Percentiles rank a stretch among this genome's conserved stretches.
Conservation (phyloP, 2,888 invertebrate species). For the Thymelicus acteon region DNA sequence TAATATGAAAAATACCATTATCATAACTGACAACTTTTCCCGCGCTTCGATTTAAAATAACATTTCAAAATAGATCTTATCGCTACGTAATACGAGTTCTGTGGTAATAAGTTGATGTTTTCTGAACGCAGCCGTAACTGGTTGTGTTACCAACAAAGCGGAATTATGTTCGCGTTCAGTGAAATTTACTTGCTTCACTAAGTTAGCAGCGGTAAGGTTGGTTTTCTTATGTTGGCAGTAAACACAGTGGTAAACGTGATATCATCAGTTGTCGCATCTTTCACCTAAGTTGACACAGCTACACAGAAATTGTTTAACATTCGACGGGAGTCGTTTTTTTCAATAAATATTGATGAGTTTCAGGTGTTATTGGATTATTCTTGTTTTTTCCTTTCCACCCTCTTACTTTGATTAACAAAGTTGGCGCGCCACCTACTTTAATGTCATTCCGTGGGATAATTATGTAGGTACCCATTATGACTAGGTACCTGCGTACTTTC, state of each 20-base stretch:
- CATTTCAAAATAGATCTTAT: constrained; percentile 41
- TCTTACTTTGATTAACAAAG: constrained; percentile 72
- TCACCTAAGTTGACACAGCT: constrained; percentile 55
- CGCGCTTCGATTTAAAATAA: constrained; percentile 28
- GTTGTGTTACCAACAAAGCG: constrained; percentile 31
- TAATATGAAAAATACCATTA: constrained; percentile 84
- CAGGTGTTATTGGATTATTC: constrained; percentile 51
- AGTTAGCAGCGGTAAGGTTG: constrained; percentile 36
- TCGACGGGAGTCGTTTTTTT: constrained; percentile 58
- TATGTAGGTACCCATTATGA: constrained; percentile 38
- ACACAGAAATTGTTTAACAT: constrained; percentile 65
- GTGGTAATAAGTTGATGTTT: background rate
- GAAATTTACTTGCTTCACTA: constrained; percentile 46
- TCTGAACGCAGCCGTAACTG: constrained; percentile 16
- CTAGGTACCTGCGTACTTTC: constrained; percentile 20
- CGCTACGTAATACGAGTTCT: constrained; percentile 17
- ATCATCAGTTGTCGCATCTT: constrained; percentile 44
- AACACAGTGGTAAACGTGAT: constrained; percentile 32
- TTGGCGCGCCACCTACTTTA: constrained; percentile 49
- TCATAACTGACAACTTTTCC: constrained; percentile 58
- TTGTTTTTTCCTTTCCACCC: constrained; percentile 51
- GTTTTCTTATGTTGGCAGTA: constrained; percentile 39
- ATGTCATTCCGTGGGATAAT: constrained; percentile 43
- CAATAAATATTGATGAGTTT: constrained; percentile 70
- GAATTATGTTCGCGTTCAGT: constrained; percentile 22